Base-by-base conservation (phyloP, 1,140 invertebrate genomes). In the Gerris buenoi region DNA sequence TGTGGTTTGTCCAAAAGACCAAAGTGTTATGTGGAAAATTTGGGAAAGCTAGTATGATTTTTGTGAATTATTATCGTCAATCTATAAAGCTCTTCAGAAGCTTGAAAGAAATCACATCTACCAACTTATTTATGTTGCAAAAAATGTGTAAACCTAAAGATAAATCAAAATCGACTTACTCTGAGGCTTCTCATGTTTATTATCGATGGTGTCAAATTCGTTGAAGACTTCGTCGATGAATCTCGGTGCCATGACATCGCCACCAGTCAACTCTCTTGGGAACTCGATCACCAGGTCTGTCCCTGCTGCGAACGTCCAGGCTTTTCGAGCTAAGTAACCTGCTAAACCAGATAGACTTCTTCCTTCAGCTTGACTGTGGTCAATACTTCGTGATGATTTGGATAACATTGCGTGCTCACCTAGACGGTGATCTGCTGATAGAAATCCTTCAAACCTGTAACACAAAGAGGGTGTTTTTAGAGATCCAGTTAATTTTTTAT, bases 121-220 rank as follows among this genome's bases (percentile, higher is more conserved):
- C n/a, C n/a, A n/a, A n/a, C n/a, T n/a, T n/a, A n/a, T n/a, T n/a
- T n/a, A n/a, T n/a, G n/a, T n/a, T n/a, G n/a, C n/a, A n/a, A n/a
- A n/a, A n/a, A n/a, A n/a, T n/a, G n/a, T n/a, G n/a, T n/a, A n/a
- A n/a, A n/a, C n/a, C n/a, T n/a, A n/a, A n/a, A n/a, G n/a, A n/a
- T n/a, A n/a, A n/a, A 46, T 18, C 33, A 46, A 46, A 46, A 18
- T 10, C 23, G 23, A 60, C 58, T 60, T 15, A 60, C 58, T 60
- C 10, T 60, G 58, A 22, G 58, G 23, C 5, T 60, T 60, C 5
- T 15, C 5, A 60, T 15, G 15, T 60, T 60, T 60, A 25, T 60
- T 25, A 60, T 60, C 58, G 22, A 60, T 60, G 58, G 58, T 60
- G 5, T 60, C 22, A 60, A 13, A 60, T 60, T 60, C 58, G 23